phyloP scores from a whole-genome alignment of 2,797 vertebrate species.

The Mus caroli region DNA sequence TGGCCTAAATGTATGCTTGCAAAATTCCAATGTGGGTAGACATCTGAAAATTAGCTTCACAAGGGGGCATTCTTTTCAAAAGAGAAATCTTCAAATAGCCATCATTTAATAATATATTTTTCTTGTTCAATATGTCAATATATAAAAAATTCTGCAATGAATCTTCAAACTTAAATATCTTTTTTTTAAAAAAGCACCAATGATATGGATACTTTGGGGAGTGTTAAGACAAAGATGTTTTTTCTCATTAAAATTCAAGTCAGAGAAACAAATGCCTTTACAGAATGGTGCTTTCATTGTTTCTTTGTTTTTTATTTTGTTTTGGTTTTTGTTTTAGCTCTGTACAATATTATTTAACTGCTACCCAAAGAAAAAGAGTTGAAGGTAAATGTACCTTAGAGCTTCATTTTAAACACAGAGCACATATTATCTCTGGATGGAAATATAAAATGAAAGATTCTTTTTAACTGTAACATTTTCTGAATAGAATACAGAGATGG shows the following conservation, averaged over 20 bases:
- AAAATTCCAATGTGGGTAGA: constrained; percentile 90
- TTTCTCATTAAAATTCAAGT: constrained; percentile 68
- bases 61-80: constrained; percentile 82
- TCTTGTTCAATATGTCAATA: constrained; percentile 81
- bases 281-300: neutral
- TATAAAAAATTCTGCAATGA: constrained; percentile 82
- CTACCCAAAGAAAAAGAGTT: constrained; percentile 74
- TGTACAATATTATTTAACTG: constrained; percentile 55
- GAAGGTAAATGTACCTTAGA: constrained; percentile 67
- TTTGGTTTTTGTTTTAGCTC: constrained; percentile 45
- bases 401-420: constrained; percentile 71
- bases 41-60: constrained; percentile 89
- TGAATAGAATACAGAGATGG: constrained; percentile 33
- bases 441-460: constrained; percentile 59
- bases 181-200: constrained; percentile 77
- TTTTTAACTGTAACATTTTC: neutral
- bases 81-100: constrained; percentile 83
- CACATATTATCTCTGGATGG: constrained; percentile 74
- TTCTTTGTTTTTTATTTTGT: neutral
- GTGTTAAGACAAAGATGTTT: constrained; percentile 62
- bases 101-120: constrained; percentile 83
- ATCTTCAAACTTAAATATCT: constrained; percentile 75
- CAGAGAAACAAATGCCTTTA: constrained; percentile 45
- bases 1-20: constrained; percentile 89
- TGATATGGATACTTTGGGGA: constrained; percentile 73